A percentile compares a stretch with the other conserved stretches of the same genome.
phyloP scores from a whole-genome alignment of 2,797 vertebrate species.

The Pristis pectinata region DNA sequence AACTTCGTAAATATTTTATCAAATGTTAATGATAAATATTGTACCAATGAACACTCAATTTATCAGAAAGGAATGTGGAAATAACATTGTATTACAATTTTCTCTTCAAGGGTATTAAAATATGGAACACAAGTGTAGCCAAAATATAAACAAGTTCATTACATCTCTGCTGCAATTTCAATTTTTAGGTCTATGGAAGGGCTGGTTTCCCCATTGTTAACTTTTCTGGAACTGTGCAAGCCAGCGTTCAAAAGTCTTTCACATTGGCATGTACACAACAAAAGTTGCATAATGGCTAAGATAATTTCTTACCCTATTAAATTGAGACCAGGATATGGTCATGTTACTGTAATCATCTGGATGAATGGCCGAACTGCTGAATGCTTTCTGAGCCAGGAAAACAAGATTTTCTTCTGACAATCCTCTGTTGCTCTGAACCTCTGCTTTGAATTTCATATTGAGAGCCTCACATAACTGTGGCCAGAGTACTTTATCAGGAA shows the following conservation, averaged over 20 bases:
- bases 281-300: background rate
- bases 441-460: constrained; percentile 93
- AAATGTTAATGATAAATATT: background rate
- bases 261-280: background rate
- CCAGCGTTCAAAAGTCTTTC: background rate
- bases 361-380: constrained; percentile 74
- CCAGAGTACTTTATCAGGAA: constrained; percentile 89
- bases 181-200: background rate
- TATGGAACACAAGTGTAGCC: background rate
- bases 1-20: background rate
- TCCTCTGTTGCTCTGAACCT: constrained; percentile 85
- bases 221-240: background rate
- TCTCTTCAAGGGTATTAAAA: background rate
- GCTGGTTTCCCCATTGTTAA: background rate
- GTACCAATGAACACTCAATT: background rate
- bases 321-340: constrained; percentile 91
- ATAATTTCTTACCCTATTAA: constrained; percentile 75
- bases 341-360: constrained; percentile 78
- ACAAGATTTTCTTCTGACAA: constrained; percentile 88
- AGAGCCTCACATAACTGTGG: constrained; percentile 85
- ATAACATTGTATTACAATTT: background rate
- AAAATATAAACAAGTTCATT: too few species aligned
- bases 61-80: background rate
- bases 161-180: background rate
- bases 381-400: constrained; percentile 89